A percentile compares a stretch with the other conserved stretches of the same genome.
Evolutionary conservation across 2,797 vertebrate genomes (phyloP).

Genomic region (Rhinichthys osculus): DNA sequence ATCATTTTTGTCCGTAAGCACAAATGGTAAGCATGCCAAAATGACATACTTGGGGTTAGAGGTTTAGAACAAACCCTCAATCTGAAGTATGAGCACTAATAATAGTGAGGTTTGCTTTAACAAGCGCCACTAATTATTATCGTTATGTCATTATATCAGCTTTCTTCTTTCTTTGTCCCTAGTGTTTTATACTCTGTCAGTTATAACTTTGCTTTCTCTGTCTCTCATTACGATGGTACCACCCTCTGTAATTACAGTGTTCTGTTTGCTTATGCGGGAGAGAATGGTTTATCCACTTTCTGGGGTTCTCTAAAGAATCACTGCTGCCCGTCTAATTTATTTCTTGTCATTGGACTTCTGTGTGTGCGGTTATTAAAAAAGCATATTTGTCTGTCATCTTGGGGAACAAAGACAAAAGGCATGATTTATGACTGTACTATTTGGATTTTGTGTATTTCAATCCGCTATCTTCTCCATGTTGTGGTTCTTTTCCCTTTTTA

Average conservation of each 20-base stretch:
- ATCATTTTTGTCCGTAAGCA: neutral
- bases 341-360: constrained; percentile 12
- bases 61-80: constrained; percentile 13
- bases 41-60: constrained; percentile 1
- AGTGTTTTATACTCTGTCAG: constrained; percentile 26
- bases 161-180: constrained; percentile 16
- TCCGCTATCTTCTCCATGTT: constrained; percentile 38
- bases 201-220: constrained; percentile 29
- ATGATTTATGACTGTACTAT: constrained; percentile 24
- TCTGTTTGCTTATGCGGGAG: constrained; percentile 78
- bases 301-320: constrained; percentile 53
- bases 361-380: constrained; percentile 22
- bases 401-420: neutral
- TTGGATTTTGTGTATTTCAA: constrained; percentile 18
- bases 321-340: neutral
- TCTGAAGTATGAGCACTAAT: neutral
- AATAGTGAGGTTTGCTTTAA: constrained; percentile 28
- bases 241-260: constrained; percentile 82
- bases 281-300: constrained; percentile 65
- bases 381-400: constrained; percentile 6
- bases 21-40: neutral
- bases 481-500: constrained; percentile 45
- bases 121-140: constrained; percentile 38
- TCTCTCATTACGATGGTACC: constrained; percentile 69
- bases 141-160: constrained; percentile 44